Base-by-base conservation (phyloP, 2,888 invertebrate species). In the Thumatha senex region DNA sequence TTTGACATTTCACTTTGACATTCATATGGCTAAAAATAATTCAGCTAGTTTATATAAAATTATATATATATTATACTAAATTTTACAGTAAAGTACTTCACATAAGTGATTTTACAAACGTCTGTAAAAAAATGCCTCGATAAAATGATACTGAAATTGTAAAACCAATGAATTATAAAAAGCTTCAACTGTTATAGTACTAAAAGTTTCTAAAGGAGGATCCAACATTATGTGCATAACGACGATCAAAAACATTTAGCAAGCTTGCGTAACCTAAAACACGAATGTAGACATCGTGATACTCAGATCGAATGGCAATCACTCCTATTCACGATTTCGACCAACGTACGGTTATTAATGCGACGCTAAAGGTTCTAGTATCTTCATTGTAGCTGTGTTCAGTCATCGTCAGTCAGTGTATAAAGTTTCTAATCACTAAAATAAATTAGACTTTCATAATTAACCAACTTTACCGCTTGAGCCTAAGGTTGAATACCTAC, bases 161-260 rank as follows among this genome's bases (percentile, higher is more conserved):
- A 13, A 9, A 3, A 13, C 3, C 13, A 35, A 14, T 35, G 13
- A 13, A 5, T 44, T 51, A 53, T 50, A 35, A 54, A 48, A 15
- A 33, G 31, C 51, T 56, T 46, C 33, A 55, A 57, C 51, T 55
- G 60, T 49, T 48, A 44, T 53, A 45, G 51, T 53, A 60, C 53
- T 63, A 63, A 44, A 48, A 50, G 41, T 51, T 64, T 64, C 40
- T 44, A 42, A 50, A 44, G 45, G 51, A 63, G 54, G 51, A 61
- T 61, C 43, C 40, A 58, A 61, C 58, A 48, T 53, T 51, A 45
- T 44, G 63, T 40, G 18, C 18, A 24, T 24, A 24, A 67, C 66
- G 62, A 76, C 78, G 80, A 82, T 84, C 80, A 78, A 78, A 75
- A 83, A 81, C 80, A 82, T 84, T 88, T 86, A 85, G 78, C 73